Conservation (phyloP, 2,888 invertebrate genomes). For the Siphlonurus alternatus region DNA sequence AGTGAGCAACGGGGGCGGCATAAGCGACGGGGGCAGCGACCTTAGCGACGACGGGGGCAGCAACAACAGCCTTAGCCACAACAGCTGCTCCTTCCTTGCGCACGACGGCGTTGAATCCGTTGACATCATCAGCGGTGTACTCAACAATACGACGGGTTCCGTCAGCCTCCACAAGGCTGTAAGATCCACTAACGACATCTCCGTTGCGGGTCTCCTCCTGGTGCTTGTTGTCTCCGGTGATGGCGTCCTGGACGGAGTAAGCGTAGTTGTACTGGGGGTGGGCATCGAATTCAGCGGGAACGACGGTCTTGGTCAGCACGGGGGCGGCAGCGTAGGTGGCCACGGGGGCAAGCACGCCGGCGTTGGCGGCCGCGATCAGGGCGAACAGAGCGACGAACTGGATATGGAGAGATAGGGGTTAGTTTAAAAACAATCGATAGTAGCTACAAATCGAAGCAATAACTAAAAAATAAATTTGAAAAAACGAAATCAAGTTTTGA, state of each 20-base stretch:
- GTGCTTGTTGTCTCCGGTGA: conserved; percentile 7
- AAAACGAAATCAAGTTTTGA: too few relatives aligned
- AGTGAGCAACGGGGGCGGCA: conserved; percentile 14
- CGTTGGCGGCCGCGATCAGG: background rate
- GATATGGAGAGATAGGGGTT: background rate
- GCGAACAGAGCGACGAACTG: background rate
- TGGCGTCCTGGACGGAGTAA: conserved; percentile 6
- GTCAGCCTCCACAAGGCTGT: conserved; percentile 6
- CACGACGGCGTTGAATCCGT: conserved; percentile 11
- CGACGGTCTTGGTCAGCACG: background rate
- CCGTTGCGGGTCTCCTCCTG: conserved; percentile 9
- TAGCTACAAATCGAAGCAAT: too few relatives aligned
- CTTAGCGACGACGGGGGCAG: conserved; percentile 6
- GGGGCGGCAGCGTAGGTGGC: conserved; percentile 4
- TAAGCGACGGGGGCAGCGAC: conserved; percentile 5
- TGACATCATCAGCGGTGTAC: conserved; percentile 8
- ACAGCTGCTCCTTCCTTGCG: conserved; percentile 10
- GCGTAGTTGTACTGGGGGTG: conserved; percentile 10
- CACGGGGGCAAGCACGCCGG: background rate
- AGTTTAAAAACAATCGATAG: too few relatives aligned
- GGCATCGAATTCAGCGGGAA: conserved; percentile 7
- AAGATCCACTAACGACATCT: conserved; percentile 7
- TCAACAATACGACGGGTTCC: conserved; percentile 9
- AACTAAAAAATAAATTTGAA: too few relatives aligned
- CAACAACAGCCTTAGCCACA: conserved; percentile 9